Evolutionary conservation across 2,797 vertebrate genomes (phyloP).

Genomic region (Xyrichtys novacula): DNA sequence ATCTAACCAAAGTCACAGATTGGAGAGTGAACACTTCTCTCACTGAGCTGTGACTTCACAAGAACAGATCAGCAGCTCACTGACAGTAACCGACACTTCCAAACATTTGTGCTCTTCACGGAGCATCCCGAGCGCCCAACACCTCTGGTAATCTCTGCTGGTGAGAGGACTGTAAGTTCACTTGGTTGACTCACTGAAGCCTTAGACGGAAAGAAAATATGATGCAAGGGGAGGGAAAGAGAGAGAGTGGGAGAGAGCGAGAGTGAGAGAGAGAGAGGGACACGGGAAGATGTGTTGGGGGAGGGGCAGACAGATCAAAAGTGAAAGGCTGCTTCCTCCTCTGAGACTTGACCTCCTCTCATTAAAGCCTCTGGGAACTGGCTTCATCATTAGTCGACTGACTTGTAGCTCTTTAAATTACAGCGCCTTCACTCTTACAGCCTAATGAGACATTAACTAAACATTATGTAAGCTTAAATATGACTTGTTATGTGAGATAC

Average conservation of each 20-base stretch:
- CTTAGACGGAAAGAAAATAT: conserved; percentile 7
- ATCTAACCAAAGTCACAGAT: conserved; percentile 34
- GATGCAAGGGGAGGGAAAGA: conserved; percentile 10
- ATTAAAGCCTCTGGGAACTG: conserved; percentile 7
- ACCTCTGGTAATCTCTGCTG: conserved; percentile 50
- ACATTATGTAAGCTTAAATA: conserved; percentile 43
- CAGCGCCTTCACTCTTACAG: conserved; percentile 24
- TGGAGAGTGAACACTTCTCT: conserved; percentile 39
- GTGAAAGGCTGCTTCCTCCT: conserved; percentile 17
- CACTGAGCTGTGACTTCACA: conserved; percentile 52
- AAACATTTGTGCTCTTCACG: conserved; percentile 21
- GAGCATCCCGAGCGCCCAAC: conserved; percentile 29
- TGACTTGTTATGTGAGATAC: conserved; percentile 10
- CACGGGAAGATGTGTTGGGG: background rate
- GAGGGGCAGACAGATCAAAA: conserved; percentile 2
- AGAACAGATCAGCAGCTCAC: conserved; percentile 54
- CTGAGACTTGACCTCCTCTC: conserved; percentile 24
- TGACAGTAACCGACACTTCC: conserved; percentile 43
- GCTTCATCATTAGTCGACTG: conserved; percentile 24
- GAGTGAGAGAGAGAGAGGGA: background rate
- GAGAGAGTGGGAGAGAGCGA: background rate
- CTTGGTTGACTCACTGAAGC: conserved; percentile 44
- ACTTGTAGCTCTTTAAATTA: conserved; percentile 38
- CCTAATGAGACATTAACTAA: conserved; percentile 36
- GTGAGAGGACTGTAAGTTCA: conserved; percentile 32